These are phyloP conservation scores for Perca fluviatilis DNA, from an alignment of 2,113 vertebrate genomes.

Conservation along the genomic window DNA sequence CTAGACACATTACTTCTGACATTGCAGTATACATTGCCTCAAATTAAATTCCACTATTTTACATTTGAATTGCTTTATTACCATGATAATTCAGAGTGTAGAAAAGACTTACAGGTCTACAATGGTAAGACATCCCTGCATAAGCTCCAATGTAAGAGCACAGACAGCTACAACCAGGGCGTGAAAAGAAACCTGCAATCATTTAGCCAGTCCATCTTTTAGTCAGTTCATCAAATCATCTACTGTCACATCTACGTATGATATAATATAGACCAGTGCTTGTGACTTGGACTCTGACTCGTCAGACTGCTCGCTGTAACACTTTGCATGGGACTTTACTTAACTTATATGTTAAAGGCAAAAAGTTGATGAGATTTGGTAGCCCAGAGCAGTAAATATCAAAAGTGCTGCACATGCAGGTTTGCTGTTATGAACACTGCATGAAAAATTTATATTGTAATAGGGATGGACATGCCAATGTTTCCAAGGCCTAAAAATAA, in stretches of 20 bases:
- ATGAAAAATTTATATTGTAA: constrained; percentile 15
- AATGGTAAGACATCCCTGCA: constrained; percentile 42
- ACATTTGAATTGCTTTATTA: constrained; percentile 80
- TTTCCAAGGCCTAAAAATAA: constrained; percentile 19
- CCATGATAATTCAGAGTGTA: constrained; percentile 62
- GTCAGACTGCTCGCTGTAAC: neutral
- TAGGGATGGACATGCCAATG: constrained; percentile 6
- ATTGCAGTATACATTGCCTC: constrained; percentile 52
- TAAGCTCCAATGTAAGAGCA: constrained; percentile 43
- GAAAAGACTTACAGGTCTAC: constrained; percentile 52
- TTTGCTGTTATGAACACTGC: constrained; percentile 2
- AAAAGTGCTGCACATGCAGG: constrained; percentile 16
- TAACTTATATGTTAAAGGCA: neutral
- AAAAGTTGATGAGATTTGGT: constrained; percentile 6
- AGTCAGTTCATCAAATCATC: constrained; percentile 15
- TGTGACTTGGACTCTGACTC: neutral
- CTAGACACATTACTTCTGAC: constrained; percentile 73
- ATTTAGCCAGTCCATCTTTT: constrained; percentile 13
- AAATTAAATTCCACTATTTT: constrained; percentile 78
- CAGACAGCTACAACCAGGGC: constrained; percentile 20
- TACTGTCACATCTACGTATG: neutral
- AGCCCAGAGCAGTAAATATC: neutral
- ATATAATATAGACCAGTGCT: neutral
- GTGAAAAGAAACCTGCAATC: constrained; percentile 20
- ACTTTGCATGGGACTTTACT: neutral